Conservation (phyloP, 1,140 invertebrate species). For the Lepidostoma basale region DNA sequence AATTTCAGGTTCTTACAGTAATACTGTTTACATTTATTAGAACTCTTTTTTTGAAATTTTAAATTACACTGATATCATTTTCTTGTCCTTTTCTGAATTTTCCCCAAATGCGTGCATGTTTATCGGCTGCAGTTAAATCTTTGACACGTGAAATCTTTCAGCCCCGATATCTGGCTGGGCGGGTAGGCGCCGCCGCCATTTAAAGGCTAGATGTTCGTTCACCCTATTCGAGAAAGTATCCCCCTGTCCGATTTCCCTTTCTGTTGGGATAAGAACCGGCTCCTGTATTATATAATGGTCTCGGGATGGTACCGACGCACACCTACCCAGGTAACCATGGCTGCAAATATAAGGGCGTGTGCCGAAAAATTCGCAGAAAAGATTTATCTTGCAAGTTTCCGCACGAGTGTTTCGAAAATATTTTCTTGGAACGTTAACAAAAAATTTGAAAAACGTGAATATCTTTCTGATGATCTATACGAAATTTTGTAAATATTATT, state of each 20-base stretch:
- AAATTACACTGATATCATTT: background rate
- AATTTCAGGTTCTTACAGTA: no score
- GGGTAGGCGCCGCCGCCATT: background rate
- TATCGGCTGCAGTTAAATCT: conserved; percentile 3
- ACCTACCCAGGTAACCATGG: conserved; percentile 14
- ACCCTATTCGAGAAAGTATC: conserved; percentile 12
- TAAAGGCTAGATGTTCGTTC: background rate
- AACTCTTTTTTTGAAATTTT: no score
- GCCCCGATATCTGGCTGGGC: background rate
- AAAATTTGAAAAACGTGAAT: no score
- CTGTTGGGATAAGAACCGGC: background rate
- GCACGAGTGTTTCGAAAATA: no score
- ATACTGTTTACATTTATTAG: no score
- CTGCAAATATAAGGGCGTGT: background rate
- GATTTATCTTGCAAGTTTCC: no score
- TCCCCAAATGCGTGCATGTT: background rate
- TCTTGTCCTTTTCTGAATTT: background rate
- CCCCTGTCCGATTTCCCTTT: conserved; percentile 13
- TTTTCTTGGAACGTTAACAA: no score
- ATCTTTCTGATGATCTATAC: no score
- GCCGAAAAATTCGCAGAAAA: background rate
- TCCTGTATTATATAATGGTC: no score
- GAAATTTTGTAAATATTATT: no score
- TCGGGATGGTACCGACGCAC: no score
- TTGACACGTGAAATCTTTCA: conserved; percentile 9